These are phyloP conservation scores for Melipona bicolor DNA, from an alignment of 2,888 invertebrate genomes.

Conservation along the genomic window DNA sequence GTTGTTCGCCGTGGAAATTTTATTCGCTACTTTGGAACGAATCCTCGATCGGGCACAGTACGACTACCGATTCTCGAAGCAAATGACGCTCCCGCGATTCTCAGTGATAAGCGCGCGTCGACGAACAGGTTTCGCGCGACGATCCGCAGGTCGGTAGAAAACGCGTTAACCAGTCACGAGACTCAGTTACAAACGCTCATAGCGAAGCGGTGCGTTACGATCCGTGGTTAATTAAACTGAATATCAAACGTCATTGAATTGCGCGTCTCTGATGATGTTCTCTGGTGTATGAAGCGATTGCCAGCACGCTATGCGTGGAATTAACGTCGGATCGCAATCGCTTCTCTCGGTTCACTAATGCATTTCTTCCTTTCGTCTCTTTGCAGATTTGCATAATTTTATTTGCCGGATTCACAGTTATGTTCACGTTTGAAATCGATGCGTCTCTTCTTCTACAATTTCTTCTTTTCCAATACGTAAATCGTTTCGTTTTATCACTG, in stretches of 20 bases:
- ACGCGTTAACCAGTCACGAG: background rate
- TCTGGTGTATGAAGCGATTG: background rate
- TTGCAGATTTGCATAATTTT: background rate
- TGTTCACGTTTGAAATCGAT: background rate
- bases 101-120: constrained; percentile 4
- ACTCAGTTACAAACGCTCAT: background rate
- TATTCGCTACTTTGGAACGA: background rate
- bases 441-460: background rate
- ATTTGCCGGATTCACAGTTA: background rate
- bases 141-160: background rate
- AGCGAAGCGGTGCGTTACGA: background rate
- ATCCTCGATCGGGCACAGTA: background rate
- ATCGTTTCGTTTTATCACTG: too few species aligned
- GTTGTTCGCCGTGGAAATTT: constrained; percentile 5
- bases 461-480: background rate
- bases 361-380: background rate
- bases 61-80: background rate
- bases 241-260: constrained; percentile 16
- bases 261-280: background rate
- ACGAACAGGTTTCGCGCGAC: constrained; percentile 14
- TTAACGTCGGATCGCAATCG: background rate
- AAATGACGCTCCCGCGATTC: background rate
- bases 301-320: background rate
- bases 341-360: background rate
- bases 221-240: constrained; percentile 24